Base-by-base conservation (phyloP, 2,113 vertebrate genomes). In the Microcebus jonahi region DNA sequence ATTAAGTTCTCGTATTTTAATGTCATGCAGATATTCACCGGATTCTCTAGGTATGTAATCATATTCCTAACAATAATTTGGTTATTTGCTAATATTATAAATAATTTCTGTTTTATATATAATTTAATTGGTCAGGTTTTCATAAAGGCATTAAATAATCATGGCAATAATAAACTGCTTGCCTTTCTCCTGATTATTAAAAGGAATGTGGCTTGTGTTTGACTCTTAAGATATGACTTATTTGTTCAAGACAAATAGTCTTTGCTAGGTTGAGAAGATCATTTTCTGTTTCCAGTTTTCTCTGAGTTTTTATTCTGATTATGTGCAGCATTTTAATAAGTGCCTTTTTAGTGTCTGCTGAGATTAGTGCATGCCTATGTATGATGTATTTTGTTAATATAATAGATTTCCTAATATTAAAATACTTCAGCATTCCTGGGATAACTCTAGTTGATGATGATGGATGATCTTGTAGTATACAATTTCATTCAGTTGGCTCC, bases 61-160 rank as follows among this genome's bases (percentile, higher is more conserved):
- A 48, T 59, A 29, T 53, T 88, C 84, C 27, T 42, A 94, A 85
- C 50, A 71, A 73, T 70, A 82, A 59, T 85, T 84, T 81, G 7
- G 25, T 71, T 76, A 42, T 79, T 81, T 81, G 21, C 11, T 73
- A 36, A 65, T 42, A 68, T 68, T 83, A 48, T 48, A 73, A 20
- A 17, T 23, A 70, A 83, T 75, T 96, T 79, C 7, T 84, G n/a
- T 23, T 83, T 79, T 53, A 45, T 57, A 87, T 29, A 45, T 93
- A 23, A 89, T 86, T 92, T 86, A 68, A 73, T 84, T 92, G 57
- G 8, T 23, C 50, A 90, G 21, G 42, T 94, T 96, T 96, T 55
- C 45, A 67, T 88, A 42, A 75, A 82, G 92, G 71, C 55, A 6
- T 76, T 45, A 67, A 68, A 48, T 79, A 88, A 91, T 73, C 81